Conservation (phyloP, 2,797 vertebrate genomes). For the Helicolenus hilgendorfi region DNA sequence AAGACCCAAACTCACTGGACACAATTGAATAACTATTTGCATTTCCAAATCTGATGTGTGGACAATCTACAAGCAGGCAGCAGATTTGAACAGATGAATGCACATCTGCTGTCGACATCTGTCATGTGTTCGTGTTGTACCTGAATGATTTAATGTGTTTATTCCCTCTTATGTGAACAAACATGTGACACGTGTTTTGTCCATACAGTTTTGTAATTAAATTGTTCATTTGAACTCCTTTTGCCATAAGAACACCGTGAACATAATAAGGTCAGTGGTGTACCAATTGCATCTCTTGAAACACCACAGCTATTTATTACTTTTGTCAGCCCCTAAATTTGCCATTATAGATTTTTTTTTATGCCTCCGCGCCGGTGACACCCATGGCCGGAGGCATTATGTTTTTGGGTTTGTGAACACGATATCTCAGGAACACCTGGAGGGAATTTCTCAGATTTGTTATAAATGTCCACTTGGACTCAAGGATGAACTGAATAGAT, state of each 20-base stretch:
- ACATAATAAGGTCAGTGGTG: not conserved
- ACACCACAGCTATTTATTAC: not conserved
- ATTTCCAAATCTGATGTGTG: not conserved
- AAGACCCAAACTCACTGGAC: not conserved
- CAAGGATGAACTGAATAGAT: too few relatives aligned
- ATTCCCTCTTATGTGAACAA: not conserved
- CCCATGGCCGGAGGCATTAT: too few relatives aligned
- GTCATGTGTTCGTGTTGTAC: not conserved
- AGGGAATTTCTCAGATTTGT: too few relatives aligned
- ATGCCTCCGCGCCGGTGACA: too few relatives aligned
- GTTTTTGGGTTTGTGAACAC: too few relatives aligned
- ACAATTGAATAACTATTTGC: not conserved
- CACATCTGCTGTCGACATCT: not conserved
- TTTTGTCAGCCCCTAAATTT: not conserved
- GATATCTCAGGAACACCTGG: too few relatives aligned
- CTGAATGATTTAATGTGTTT: not conserved
- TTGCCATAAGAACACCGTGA: not conserved
- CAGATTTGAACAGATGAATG: not conserved
- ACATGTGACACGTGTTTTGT: not conserved
- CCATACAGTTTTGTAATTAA: not conserved
- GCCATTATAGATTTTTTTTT: not conserved
- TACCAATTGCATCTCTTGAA: not conserved
- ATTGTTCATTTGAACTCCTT: not conserved
- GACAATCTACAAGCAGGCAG: not conserved
- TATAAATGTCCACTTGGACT: too few relatives aligned